Conservation (phyloP, 2,888 invertebrate genomes). For the Cheilosia vernalis region DNA sequence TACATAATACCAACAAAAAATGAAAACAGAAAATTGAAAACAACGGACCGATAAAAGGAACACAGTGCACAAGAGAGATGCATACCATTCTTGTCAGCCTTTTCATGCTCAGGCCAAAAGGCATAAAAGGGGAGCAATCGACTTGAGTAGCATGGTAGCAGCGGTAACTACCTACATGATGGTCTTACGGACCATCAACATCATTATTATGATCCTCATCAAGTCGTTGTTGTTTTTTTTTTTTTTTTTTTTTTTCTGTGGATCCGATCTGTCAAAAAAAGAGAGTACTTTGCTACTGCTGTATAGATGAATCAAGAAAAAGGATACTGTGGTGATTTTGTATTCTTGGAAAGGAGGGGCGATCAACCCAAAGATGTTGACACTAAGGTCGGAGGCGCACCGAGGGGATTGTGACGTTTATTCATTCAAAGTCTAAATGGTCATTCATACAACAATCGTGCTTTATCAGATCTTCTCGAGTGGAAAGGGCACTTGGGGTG, state of each 20-base stretch:
- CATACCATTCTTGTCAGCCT: constrained; percentile 23
- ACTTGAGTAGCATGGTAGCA: constrained; percentile 62
- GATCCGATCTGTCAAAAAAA: not conserved
- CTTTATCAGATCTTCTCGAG: no score
- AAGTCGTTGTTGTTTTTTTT: constrained; percentile 35
- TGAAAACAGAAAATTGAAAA: constrained; percentile 31
- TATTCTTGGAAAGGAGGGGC: no score
- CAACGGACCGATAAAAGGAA: constrained; percentile 25
- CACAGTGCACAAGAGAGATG: constrained; percentile 27
- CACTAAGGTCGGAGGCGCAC: no score
- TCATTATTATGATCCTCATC: constrained; percentile 58
- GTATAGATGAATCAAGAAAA: not conserved
- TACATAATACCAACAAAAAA: constrained; percentile 38
- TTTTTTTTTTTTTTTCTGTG: not conserved
- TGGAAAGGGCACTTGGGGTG: no score
- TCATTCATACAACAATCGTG: no score
- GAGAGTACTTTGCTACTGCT: constrained; percentile 7
- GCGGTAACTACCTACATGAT: constrained; percentile 46
- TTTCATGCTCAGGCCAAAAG: constrained; percentile 9
- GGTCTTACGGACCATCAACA: constrained; percentile 56
- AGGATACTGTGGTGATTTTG: not conserved
- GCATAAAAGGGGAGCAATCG: constrained; percentile 58
- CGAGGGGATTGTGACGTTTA: no score
- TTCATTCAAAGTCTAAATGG: no score
- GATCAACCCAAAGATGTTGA: no score